Conservation (phyloP, 53 echinoderm and acorn worm species). For the Paracentrotus lividus region DNA sequence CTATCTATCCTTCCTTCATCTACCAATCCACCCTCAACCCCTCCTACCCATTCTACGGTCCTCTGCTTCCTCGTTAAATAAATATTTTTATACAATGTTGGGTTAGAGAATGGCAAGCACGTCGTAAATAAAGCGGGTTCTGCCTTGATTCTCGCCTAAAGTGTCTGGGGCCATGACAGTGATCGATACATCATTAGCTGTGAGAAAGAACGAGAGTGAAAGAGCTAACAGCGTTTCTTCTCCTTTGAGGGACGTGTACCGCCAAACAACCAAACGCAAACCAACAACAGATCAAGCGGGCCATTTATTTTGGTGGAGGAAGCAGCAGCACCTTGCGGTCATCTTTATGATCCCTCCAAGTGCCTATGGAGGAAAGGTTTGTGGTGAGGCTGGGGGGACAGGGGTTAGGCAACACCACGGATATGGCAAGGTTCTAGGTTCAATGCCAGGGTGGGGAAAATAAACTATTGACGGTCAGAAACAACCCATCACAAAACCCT, state of each 20-base stretch:
- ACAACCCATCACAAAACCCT: not conserved
- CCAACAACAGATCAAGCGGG: constrained; percentile 16
- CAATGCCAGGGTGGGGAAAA: not conserved
- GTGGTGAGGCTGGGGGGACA: not conserved
- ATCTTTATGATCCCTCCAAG: not conserved
- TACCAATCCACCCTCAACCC: not conserved
- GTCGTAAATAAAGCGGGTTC: constrained; percentile 55
- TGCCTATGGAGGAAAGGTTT: not conserved
- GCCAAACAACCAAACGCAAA: constrained; percentile 40
- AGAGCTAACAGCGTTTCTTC: constrained; percentile 15
- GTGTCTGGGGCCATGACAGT: constrained; percentile 57
- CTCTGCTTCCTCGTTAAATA: constrained; percentile 59
- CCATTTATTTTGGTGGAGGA: constrained; percentile 28
- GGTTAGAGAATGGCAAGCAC: constrained; percentile 65
- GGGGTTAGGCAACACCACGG: not conserved
- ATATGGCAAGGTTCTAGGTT: not conserved
- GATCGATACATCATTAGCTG: constrained; percentile 69
- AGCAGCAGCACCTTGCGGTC: constrained; percentile 42
- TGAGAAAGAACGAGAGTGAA: not conserved
- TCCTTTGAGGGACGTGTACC: constrained; percentile 45
- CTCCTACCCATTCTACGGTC: not conserved
- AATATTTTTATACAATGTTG: constrained; percentile 74
- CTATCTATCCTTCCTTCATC: not conserved
- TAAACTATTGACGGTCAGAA: not conserved
- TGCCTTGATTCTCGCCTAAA: constrained; percentile 51